These are phyloP conservation scores for Prochilodus magdalenae DNA, from an alignment of 2,113 vertebrate species.

Conservation along the genomic window DNA sequence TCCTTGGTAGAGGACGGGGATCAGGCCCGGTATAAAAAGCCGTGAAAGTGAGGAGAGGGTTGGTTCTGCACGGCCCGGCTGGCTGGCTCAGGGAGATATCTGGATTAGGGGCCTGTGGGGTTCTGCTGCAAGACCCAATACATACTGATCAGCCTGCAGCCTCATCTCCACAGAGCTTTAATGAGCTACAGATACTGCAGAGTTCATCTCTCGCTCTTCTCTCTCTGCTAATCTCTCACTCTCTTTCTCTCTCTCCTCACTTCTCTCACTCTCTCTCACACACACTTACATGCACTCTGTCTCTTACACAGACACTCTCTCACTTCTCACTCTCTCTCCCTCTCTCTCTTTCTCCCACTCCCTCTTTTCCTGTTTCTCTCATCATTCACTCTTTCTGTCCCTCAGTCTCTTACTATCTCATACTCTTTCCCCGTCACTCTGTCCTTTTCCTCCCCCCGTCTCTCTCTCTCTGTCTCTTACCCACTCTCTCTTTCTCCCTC, in stretches of 20 bases:
- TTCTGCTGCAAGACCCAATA: slow-evolving; percentile 42
- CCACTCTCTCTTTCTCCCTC: neutral
- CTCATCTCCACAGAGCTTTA: slow-evolving; percentile 1
- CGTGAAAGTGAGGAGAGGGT: slow-evolving; percentile 42
- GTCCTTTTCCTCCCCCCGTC: neutral
- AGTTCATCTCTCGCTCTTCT: neutral
- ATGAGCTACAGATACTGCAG: slow-evolving; percentile 36
- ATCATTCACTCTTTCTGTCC: neutral
- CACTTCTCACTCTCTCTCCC: neutral
- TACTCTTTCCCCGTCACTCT: neutral
- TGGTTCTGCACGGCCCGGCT: slow-evolving; percentile 40
- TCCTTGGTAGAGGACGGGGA: slow-evolving; percentile 41
- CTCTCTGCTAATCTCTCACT: neutral
- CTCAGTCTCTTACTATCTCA: too few species aligned
- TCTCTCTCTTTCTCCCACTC: too few species aligned
- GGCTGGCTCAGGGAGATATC: slow-evolving; percentile 48
- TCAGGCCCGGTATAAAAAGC: slow-evolving; percentile 22
- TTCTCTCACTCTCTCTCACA: neutral
- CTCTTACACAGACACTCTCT: neutral
- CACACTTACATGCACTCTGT: too few species aligned
- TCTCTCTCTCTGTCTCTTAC: neutral
- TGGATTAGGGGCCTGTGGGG: slow-evolving; percentile 55
- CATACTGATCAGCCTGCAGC: slow-evolving; percentile 10
- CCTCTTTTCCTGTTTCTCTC: neutral
- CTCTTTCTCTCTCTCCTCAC: neutral